These are phyloP conservation scores for Schizothorax lantsangensis DNA, from an alignment of 2,797 vertebrate genomes.

Conservation along the genomic window DNA sequence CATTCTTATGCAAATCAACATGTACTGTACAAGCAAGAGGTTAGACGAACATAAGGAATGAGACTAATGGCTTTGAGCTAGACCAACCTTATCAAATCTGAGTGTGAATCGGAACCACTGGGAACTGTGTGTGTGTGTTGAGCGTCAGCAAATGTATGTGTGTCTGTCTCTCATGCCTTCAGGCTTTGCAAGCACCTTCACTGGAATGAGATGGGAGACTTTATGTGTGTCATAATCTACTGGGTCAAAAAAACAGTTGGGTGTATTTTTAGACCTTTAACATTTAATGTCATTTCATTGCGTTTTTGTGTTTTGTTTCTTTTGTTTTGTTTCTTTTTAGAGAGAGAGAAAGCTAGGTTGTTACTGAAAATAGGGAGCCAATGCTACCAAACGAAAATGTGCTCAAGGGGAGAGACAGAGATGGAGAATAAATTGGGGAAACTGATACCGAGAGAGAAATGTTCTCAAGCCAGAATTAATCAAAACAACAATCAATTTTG, in stretches of 20 bases:
- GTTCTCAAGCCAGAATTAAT: background rate
- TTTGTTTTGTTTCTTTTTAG: background rate
- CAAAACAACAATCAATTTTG: conserved; percentile 6
- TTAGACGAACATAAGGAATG: conserved; percentile 3
- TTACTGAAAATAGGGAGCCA: conserved; percentile 33
- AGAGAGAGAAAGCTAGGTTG: background rate
- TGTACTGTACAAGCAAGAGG: background rate
- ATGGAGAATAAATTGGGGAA: conserved; percentile 35
- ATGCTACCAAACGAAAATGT: background rate
- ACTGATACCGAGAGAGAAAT: conserved; percentile 5
- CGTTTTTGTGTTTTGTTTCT: conserved; percentile 35
- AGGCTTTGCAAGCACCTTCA: conserved; percentile 44
- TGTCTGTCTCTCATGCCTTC: conserved; percentile 37
- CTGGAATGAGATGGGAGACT: conserved; percentile 23
- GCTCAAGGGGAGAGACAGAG: conserved; percentile 16
- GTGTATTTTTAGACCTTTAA: conserved; percentile 52
- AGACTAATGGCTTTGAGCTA: conserved; percentile 28
- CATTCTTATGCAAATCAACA: conserved; percentile 24
- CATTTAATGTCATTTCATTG: conserved; percentile 14
- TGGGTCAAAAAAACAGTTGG: conserved; percentile 7
- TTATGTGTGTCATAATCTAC: conserved; percentile 2
- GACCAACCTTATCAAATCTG: background rate
- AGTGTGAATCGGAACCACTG: conserved; percentile 14
- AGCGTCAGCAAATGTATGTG: background rate
- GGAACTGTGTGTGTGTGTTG: background rate